Conservation (phyloP, 2,113 vertebrate genomes). For the Rattus rattus region DNA sequence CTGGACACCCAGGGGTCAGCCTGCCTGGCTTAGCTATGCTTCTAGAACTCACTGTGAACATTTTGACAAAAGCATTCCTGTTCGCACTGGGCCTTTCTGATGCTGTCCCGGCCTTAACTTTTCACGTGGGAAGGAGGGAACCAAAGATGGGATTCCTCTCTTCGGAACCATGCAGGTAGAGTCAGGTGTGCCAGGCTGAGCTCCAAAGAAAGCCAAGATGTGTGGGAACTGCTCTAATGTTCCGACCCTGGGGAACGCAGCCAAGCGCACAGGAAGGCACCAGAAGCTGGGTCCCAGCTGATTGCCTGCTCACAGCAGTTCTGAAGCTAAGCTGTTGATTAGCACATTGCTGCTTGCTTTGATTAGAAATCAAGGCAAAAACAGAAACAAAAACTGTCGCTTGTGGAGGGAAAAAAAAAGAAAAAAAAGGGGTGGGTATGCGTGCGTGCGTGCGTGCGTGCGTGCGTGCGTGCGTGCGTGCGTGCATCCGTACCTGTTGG, state of each 20-base stretch:
- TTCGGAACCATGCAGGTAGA: background rate
- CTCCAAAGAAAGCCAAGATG: slow-evolving; percentile 65
- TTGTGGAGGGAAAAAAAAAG: slow-evolving; percentile 29
- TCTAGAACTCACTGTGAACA: background rate
- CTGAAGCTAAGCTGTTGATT: background rate
- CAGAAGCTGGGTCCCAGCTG: background rate
- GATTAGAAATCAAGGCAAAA: slow-evolving; percentile 28
- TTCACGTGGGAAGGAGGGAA: slow-evolving; percentile 27
- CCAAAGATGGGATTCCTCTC: slow-evolving; percentile 13
- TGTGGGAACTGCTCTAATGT: slow-evolving; percentile 49
- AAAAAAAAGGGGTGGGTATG: background rate
- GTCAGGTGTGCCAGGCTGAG: slow-evolving; percentile 45
- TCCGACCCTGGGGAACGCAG: background rate
- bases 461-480: too few species aligned
- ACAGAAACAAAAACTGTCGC: background rate
- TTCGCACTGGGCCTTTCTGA: slow-evolving; percentile 17
- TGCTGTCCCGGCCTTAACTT: background rate
- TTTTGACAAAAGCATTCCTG: background rate
- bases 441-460: too few species aligned
- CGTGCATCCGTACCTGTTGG: background rate
- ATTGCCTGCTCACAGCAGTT: background rate
- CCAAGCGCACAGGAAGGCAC: background rate
- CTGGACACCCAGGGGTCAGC: background rate
- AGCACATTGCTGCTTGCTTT: slow-evolving; percentile 34
- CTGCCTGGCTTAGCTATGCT: background rate